Conservation (phyloP, 2,797 vertebrate species). For the Pseudochirops cupreus region DNA sequence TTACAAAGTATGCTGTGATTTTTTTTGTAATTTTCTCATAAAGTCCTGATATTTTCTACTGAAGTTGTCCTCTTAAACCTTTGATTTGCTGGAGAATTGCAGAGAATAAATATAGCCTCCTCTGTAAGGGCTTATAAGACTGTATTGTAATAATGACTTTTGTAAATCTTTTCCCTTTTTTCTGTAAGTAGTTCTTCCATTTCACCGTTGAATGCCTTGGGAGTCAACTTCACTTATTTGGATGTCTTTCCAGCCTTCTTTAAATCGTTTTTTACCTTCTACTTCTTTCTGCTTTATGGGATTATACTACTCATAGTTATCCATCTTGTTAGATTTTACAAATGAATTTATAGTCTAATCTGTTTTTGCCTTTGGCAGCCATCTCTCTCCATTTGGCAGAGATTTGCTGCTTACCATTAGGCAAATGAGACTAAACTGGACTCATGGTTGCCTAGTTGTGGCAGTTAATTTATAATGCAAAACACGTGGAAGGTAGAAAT, state of each 20-base stretch:
- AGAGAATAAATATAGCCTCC: conserved; percentile 17
- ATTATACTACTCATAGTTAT: not conserved
- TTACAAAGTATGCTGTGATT: not conserved
- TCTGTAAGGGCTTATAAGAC: conserved; percentile 16
- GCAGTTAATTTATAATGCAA: not conserved
- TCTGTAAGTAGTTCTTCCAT: not conserved
- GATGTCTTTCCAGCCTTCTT: not conserved
- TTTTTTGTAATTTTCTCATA: not conserved
- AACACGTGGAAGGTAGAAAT: not conserved
- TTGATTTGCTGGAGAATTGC: conserved; percentile 53
- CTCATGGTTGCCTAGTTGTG: not conserved
- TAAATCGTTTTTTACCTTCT: not conserved
- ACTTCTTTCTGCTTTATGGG: not conserved
- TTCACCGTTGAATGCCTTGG: not conserved
- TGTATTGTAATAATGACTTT: conserved; percentile 54
- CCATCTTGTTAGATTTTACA: not conserved
- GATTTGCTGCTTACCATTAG: not conserved
- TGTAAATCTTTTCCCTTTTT: not conserved
- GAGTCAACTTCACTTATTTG: not conserved
- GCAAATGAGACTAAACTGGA: not conserved
- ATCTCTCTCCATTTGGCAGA: not conserved
- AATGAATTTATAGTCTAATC: not conserved
- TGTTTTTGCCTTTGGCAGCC: not conserved
- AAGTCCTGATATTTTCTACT: conserved; percentile 42
- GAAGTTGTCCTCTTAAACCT: not conserved